These are phyloP conservation scores for Hetaerina titia DNA, from an alignment of 2,888 invertebrate species.

Conservation along the genomic window DNA sequence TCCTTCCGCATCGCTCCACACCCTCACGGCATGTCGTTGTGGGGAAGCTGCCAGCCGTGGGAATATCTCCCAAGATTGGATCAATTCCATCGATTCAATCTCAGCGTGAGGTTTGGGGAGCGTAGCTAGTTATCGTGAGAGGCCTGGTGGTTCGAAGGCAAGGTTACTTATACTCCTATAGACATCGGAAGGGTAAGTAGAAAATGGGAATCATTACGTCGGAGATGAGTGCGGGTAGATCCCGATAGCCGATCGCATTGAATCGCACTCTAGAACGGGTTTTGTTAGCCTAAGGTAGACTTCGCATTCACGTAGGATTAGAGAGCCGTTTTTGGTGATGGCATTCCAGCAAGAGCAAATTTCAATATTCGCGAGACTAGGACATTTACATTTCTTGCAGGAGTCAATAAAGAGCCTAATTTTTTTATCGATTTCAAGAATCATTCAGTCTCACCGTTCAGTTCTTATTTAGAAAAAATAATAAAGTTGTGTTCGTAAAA, in stretches of 20 bases:
- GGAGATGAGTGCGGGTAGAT: not conserved
- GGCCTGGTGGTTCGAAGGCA: not conserved
- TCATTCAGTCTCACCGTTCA: no score
- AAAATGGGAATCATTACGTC: not conserved
- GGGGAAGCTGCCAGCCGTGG: not conserved
- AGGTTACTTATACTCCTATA: not conserved
- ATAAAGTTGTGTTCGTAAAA: no score
- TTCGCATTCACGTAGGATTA: no score
- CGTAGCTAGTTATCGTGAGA: not conserved
- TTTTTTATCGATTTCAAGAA: no score
- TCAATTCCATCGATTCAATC: not conserved
- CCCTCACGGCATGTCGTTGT: not conserved
- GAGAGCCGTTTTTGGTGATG: no score
- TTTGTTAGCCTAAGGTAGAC: no score
- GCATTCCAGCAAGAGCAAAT: no score
- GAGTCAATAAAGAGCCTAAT: no score
- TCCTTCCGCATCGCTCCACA: not conserved
- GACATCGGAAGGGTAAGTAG: not conserved
- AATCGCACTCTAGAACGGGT: not conserved
- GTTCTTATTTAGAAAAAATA: no score
- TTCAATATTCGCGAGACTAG: no score
- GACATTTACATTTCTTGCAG: no score
- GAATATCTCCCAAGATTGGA: not conserved
- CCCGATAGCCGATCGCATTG: not conserved
- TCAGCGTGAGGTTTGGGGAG: not conserved